Conservation (phyloP, 2,797 vertebrate genomes). For the Lagorchestes hirsutus region DNA sequence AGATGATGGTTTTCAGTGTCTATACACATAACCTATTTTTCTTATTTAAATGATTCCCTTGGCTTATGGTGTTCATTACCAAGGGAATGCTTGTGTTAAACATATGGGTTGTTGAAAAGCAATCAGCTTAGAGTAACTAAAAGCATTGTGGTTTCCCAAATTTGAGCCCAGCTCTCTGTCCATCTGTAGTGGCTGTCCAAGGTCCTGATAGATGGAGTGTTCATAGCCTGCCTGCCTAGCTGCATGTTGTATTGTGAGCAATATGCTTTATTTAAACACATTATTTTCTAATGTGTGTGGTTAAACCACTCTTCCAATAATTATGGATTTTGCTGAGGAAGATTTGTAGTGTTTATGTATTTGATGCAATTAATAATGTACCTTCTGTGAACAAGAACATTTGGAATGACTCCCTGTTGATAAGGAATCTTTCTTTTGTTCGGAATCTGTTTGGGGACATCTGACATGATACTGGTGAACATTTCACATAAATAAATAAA, state of each 20-base stretch:
- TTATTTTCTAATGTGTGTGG: background rate
- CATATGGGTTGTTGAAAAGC: background rate
- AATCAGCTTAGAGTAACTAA: background rate
- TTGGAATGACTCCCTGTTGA: background rate
- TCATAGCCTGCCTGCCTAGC: background rate
- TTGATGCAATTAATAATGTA: background rate
- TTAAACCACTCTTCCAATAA: background rate
- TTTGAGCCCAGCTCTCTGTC: background rate
- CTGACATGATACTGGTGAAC: background rate
- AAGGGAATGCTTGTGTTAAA: background rate
- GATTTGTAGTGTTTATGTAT: background rate
- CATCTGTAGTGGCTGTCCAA: background rate
- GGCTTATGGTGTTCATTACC: background rate
- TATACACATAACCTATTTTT: background rate
- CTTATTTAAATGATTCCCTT: background rate
- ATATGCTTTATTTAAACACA: background rate
- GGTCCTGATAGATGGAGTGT: background rate
- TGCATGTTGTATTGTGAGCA: background rate
- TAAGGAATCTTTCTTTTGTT: background rate
- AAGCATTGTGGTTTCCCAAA: background rate
- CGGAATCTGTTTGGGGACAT: background rate
- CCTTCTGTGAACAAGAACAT: background rate
- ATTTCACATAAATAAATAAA: background rate
- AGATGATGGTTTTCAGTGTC: background rate
- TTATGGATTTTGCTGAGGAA: background rate